These are phyloP conservation scores for Allacma fusca DNA, from an alignment of 2,888 invertebrate species.

Conservation along the genomic window DNA sequence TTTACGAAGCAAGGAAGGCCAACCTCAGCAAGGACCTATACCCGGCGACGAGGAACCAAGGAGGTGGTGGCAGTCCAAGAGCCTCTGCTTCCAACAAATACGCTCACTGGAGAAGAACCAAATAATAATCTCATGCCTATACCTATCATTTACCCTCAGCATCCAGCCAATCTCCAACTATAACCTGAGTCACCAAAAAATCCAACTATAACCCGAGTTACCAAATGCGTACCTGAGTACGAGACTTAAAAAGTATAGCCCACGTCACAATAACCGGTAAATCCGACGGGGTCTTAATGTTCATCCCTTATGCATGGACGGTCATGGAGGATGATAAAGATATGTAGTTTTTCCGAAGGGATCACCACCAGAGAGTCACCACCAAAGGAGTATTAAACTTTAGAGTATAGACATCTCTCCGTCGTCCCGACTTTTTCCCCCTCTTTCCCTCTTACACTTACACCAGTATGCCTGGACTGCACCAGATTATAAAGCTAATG, in stretches of 20 bases:
- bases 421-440: conserved; percentile 14
- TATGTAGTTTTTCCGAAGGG: conserved; percentile 17
- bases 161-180: conserved; percentile 19
- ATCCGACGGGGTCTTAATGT: background rate
- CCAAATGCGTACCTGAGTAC: no score
- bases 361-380: conserved; percentile 36
- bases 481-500: conserved; percentile 42
- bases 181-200: background rate
- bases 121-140: background rate
- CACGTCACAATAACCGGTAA: conserved; percentile 12
- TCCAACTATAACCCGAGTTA: no score
- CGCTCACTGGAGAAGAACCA: conserved; percentile 30
- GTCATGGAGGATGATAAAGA: conserved; percentile 31
- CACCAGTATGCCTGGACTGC: conserved; percentile 11
- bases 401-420: conserved; percentile 11
- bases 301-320: conserved; percentile 12
- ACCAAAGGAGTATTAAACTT: conserved; percentile 38
- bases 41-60: conserved; percentile 38
- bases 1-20: conserved; percentile 45
- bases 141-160: conserved; percentile 17
- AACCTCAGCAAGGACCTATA: conserved; percentile 34
- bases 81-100: conserved; percentile 35
- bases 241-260: no score
- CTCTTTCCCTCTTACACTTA: conserved; percentile 10
- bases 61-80: conserved; percentile 42